Conservation (phyloP, 2,113 vertebrate species). For the Phylloscopus trochilus region DNA sequence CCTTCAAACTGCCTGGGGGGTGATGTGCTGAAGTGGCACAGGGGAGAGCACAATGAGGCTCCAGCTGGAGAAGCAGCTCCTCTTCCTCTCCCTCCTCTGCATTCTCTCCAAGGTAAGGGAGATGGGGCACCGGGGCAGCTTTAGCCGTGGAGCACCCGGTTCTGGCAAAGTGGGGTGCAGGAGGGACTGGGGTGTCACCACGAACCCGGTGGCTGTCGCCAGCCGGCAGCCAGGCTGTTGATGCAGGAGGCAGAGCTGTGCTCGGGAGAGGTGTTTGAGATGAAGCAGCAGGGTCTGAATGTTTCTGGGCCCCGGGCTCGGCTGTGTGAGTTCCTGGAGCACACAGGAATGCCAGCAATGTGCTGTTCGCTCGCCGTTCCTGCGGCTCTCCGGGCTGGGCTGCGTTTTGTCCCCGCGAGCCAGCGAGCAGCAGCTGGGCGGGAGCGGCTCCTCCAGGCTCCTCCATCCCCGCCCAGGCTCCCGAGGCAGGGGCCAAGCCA, state of each 20-base stretch:
- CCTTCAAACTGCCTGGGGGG: slow-evolving; percentile 46
- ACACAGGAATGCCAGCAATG: background rate
- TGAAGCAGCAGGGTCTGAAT: background rate
- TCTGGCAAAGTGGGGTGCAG: background rate
- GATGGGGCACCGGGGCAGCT: background rate
- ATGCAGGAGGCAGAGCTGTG: background rate
- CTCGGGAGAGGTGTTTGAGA: background rate
- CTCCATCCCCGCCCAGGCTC: slow-evolving; percentile 13
- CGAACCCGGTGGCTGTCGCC: rapidly evolving
- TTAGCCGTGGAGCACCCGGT: background rate
- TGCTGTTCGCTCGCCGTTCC: background rate
- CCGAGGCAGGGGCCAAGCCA: slow-evolving; percentile 12
- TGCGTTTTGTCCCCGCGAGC: background rate
- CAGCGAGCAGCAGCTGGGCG: background rate
- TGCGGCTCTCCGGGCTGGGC: background rate
- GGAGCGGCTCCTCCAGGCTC: background rate
- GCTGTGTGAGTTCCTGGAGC: background rate
- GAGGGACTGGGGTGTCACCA: background rate
- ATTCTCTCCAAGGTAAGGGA: slow-evolving; percentile 71
- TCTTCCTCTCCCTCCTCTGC: slow-evolving; percentile 63
- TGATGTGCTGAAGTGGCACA: slow-evolving; percentile 40
- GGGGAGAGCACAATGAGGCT: slow-evolving; percentile 56
- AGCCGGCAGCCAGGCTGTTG: background rate
- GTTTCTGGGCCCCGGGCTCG: background rate
- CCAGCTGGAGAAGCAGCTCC: slow-evolving; percentile 51